These are phyloP conservation scores for Thysanoteuthis rhombus DNA, from an alignment of 2,888 invertebrate genomes.

Conservation along the genomic window DNA sequence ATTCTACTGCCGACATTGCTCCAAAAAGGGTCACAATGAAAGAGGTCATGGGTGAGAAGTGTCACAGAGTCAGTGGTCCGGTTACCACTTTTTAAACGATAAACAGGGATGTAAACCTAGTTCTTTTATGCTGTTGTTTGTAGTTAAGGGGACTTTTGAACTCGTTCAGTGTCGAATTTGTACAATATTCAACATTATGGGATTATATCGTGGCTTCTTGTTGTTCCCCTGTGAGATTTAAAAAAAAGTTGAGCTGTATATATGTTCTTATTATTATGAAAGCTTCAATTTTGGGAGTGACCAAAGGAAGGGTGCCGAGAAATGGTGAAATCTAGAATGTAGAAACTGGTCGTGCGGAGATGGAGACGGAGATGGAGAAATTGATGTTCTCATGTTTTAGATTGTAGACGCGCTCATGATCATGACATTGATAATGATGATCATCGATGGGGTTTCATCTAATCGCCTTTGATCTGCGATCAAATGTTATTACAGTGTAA, in stretches of 20 bases:
- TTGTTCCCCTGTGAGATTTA: neutral
- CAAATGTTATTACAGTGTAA: neutral
- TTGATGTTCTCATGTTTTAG: no score
- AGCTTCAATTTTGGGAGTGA: neutral
- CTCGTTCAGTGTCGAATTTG: neutral
- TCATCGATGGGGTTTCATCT: neutral
- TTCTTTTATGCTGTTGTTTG: neutral
- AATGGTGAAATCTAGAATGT: neutral
- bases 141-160: neutral
- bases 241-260: neutral
- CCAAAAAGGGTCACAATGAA: neutral
- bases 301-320: neutral
- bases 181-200: neutral
- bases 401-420: neutral
- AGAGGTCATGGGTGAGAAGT: neutral
- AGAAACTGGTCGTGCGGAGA: neutral
- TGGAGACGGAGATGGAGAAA: neutral
- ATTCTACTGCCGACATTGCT: neutral
- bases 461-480: neutral
- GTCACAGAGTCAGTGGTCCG: neutral
- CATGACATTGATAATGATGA: neutral
- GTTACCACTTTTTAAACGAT: neutral
- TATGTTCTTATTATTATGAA: neutral
- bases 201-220: neutral
- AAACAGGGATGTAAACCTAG: neutral